Conservation (phyloP, 2,888 invertebrate species). For the Coelogynopora nodosa region DNA sequence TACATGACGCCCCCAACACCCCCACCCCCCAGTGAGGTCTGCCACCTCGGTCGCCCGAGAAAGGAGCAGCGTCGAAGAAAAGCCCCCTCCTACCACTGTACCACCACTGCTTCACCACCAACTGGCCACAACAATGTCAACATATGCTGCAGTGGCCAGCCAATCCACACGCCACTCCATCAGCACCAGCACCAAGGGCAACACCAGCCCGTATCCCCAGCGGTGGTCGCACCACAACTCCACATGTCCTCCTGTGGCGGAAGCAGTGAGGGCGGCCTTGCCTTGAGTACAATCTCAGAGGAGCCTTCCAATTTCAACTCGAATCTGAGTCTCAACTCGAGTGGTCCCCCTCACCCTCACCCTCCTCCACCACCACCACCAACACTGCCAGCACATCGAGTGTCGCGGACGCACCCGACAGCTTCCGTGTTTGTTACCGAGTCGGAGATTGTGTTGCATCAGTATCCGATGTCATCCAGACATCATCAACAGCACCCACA, state of each 20-base stretch:
- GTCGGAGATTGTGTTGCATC: neutral
- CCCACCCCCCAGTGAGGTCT: neutral
- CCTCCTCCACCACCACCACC: neutral
- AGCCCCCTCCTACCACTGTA: too few relatives aligned
- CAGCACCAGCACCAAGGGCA: neutral
- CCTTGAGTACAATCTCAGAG: conserved; percentile 12
- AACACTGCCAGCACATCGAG: neutral
- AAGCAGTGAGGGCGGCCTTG: too few relatives aligned
- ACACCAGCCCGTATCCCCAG: neutral
- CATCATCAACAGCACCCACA: too few relatives aligned
- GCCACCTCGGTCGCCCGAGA: neutral
- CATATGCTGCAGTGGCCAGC: neutral
- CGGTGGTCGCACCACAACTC: too few relatives aligned
- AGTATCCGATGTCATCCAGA: too few relatives aligned
- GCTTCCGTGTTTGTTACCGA: neutral
- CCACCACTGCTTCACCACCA: too few relatives aligned
- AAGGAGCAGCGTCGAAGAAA: too few relatives aligned
- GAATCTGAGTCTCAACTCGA: neutral
- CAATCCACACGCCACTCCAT: neutral
- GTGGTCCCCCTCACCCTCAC: neutral
- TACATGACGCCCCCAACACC: neutral
- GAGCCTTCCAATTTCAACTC: conserved; percentile 10
- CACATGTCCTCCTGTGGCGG: neutral
- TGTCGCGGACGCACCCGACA: too few relatives aligned
- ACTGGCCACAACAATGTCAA: neutral